Percentiles rank a stretch among this genome's conserved stretches.
phyloP scores from a whole-genome alignment of 1,140 invertebrate species.

The Aphelinus certus region DNA sequence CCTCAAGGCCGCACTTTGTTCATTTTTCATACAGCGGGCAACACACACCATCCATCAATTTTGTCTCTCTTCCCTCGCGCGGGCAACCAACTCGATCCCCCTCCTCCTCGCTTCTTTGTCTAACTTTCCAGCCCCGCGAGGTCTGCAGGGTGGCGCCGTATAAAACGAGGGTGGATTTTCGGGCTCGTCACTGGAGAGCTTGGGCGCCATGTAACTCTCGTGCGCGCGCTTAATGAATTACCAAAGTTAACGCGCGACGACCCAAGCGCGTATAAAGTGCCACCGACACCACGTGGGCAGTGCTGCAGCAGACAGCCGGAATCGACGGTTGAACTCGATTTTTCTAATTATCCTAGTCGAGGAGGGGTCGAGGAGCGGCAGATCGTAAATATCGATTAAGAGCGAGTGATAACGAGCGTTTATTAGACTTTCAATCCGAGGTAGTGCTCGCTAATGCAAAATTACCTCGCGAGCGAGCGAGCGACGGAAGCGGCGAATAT shows the following conservation, averaged over 20 bases:
- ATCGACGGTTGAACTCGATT: not conserved
- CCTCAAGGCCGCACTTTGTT: too few relatives aligned
- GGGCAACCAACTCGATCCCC: too few relatives aligned
- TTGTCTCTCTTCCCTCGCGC: too few relatives aligned
- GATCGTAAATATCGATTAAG: not conserved
- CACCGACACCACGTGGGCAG: not conserved
- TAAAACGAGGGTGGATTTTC: conserved; percentile 9
- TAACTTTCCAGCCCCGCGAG: not conserved
- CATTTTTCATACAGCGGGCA: too few relatives aligned
- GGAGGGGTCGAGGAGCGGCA: too few relatives aligned
- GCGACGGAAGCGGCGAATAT: not conserved
- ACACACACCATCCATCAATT: too few relatives aligned
- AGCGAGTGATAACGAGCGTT: not conserved
- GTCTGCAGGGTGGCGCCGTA: too few relatives aligned
- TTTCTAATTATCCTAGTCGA: not conserved
- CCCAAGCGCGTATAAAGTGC: not conserved
- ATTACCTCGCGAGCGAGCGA: not conserved
- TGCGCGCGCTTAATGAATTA: conserved; percentile 16
- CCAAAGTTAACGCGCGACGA: not conserved
- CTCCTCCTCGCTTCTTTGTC: not conserved
- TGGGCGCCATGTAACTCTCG: not conserved
- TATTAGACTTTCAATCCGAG: conserved; percentile 1
- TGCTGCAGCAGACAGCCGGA: not conserved
- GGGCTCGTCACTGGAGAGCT: not conserved
- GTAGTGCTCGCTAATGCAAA: not conserved